These are phyloP conservation scores for Drosophila meridionalis DNA, from an alignment of 2,888 invertebrate species.

Conservation along the genomic window DNA sequence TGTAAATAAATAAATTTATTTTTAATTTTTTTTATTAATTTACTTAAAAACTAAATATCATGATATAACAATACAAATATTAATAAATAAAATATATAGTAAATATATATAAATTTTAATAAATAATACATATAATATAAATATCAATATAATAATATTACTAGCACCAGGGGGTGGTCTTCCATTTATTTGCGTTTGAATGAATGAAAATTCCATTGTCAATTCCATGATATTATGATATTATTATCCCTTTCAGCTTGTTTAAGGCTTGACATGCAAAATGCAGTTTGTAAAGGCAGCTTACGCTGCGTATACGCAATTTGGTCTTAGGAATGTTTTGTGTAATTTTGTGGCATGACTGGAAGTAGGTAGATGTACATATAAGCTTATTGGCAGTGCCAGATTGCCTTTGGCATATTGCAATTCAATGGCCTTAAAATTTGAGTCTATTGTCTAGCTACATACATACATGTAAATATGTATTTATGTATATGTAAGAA, in stretches of 20 bases:
- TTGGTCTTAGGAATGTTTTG: conserved; percentile 6
- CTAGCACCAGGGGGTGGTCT: too few species aligned
- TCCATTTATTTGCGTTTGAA: not conserved
- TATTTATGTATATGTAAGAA: conserved; percentile 1
- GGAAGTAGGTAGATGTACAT: conserved; percentile 26
- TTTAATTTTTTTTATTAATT: too few species aligned
- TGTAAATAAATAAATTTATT: too few species aligned
- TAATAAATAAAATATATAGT: too few species aligned
- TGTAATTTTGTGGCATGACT: not conserved
- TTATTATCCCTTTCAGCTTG: too few species aligned
- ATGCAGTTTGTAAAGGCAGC: not conserved
- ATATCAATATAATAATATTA: too few species aligned
- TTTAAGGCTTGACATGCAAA: too few species aligned
- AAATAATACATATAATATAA: too few species aligned
- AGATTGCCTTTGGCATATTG: conserved; percentile 71
- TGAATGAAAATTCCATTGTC: not conserved
- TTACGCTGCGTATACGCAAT: conserved; percentile 44
- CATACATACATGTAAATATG: not conserved
- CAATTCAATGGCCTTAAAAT: conserved; percentile 38
- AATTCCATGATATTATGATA: not conserved
- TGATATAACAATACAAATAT: too few species aligned
- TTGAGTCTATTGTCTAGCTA: conserved; percentile 9
- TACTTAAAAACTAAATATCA: too few species aligned
- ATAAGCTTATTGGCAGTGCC: conserved; percentile 31
- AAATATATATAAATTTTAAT: too few species aligned